phyloP scores from a whole-genome alignment of 2,888 invertebrate genomes.

The Sphaerophoria rueppellii region DNA sequence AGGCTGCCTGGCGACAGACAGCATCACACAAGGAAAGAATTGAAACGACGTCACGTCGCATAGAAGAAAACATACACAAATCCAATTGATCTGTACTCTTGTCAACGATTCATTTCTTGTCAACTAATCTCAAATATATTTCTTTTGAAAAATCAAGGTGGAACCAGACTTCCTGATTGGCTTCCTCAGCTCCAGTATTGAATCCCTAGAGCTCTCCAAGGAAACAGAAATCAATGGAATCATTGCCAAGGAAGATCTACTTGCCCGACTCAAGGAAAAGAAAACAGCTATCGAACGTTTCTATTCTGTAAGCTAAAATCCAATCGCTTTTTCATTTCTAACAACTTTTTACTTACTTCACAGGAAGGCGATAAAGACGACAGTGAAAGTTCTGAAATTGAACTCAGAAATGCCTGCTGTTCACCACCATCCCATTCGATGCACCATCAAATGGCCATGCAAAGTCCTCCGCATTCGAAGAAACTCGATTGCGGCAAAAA shows the following conservation, averaged over 20 bases:
- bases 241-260: conserved; percentile 84
- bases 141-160: conserved; percentile 82
- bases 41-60: too few relatives aligned
- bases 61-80: too few relatives aligned
- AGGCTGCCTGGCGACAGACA: too few relatives aligned
- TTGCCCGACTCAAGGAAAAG: conserved; percentile 86
- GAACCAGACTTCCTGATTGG: conserved; percentile 88
- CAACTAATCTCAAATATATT: too few relatives aligned
- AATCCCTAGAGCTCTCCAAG: conserved; percentile 83
- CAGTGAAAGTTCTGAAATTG: conserved; percentile 60
- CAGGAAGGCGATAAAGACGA: conserved; percentile 58
- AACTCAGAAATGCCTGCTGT: conserved; percentile 18
- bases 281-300: conserved; percentile 82
- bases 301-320: conserved; percentile 77
- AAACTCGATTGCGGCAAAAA: conserved; percentile 81
- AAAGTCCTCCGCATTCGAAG: conserved; percentile 77
- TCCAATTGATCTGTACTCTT: too few relatives aligned
- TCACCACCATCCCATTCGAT: conserved; percentile 42
- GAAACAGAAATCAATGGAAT: conserved; percentile 82
- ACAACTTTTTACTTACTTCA: too few relatives aligned
- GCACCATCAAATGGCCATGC: conserved; percentile 73
- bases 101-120: too few relatives aligned
- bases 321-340: background rate
- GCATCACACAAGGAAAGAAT: too few relatives aligned
- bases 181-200: conserved; percentile 88